These are phyloP conservation scores for Heterodera schachtii DNA, from an alignment of 1,140 invertebrate genomes.

Conservation along the genomic window DNA sequence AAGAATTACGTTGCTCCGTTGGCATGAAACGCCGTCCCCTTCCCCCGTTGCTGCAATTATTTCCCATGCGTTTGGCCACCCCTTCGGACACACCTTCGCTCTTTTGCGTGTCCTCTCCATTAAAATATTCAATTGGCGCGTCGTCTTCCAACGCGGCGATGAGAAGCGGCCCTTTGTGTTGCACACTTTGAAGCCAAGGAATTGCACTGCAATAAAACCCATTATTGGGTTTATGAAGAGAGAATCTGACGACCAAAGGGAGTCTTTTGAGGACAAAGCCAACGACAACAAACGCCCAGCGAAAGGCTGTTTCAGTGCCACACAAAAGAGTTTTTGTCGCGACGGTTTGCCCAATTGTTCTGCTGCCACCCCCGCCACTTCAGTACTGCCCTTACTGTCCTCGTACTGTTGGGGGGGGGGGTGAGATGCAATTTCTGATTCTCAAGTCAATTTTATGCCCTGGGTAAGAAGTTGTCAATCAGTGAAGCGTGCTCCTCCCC, in stretches of 20 bases:
- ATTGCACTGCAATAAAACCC: neutral
- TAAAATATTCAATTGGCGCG: neutral
- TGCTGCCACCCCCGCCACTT: slow-evolving; percentile 3
- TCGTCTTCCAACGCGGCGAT: slow-evolving; percentile 30
- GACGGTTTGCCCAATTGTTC: neutral
- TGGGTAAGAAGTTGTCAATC: slow-evolving; percentile 25
- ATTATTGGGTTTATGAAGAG: too few relatives aligned
- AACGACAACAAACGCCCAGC: neutral
- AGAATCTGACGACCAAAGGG: neutral
- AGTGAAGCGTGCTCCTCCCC: neutral
- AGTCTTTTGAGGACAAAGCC: neutral
- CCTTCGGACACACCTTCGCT: neutral
- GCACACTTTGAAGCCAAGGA: slow-evolving; percentile 40
- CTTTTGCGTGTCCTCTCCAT: neutral
- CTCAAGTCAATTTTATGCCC: neutral
- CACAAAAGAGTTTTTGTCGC: neutral
- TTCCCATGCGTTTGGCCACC: too few relatives aligned
- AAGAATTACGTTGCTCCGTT: slow-evolving; percentile 18
- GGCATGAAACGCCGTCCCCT: neutral
- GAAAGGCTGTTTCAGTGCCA: neutral
- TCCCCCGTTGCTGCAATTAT: neutral
- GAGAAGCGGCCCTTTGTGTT: slow-evolving; percentile 51
- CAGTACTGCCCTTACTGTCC: neutral
- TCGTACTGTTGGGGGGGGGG: neutral
- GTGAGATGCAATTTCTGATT: neutral